Percentiles rank a stretch among this genome's conserved stretches.
Evolutionary conservation across 2,888 invertebrate species (phyloP).

Genomic region (Julus scandinavius): DNA sequence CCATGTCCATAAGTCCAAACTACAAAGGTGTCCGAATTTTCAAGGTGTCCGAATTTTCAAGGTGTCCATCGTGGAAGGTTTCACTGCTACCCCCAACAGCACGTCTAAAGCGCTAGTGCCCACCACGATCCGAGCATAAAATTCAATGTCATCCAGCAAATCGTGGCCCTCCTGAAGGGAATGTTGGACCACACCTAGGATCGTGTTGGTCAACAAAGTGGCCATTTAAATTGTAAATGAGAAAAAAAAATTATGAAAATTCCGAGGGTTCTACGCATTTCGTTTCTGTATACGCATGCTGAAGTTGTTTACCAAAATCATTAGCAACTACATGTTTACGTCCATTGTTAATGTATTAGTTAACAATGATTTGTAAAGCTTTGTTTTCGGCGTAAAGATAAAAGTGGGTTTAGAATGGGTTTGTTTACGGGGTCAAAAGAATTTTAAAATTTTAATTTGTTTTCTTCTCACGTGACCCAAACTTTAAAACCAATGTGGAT

Average conservation of each 20-base stretch:
- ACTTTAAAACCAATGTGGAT: too few species aligned
- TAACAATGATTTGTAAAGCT: background rate
- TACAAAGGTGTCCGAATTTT: background rate
- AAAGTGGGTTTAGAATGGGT: background rate
- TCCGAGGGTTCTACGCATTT: background rate
- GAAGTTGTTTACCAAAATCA: background rate
- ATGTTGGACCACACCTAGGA: conserved; percentile 20
- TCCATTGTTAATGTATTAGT: background rate
- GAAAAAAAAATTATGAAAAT: background rate
- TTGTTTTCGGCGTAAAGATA: background rate
- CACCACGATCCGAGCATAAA: conserved; percentile 34
- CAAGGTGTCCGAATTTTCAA: background rate
- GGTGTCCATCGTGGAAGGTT: background rate
- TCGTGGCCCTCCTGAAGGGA: conserved; percentile 42
- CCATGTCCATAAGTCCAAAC: background rate
- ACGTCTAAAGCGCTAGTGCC: background rate
- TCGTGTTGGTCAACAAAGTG: conserved; percentile 5
- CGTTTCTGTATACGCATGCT: background rate
- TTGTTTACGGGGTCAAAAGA: conserved; percentile 37
- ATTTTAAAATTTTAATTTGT: background rate
- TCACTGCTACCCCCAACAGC: background rate
- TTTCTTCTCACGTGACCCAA: background rate
- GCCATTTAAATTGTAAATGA: conserved; percentile 24
- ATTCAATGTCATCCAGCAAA: conserved; percentile 42
- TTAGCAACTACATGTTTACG: background rate